Base-by-base conservation (phyloP, 2,113 vertebrate species). In the Nymphicus hollandicus region DNA sequence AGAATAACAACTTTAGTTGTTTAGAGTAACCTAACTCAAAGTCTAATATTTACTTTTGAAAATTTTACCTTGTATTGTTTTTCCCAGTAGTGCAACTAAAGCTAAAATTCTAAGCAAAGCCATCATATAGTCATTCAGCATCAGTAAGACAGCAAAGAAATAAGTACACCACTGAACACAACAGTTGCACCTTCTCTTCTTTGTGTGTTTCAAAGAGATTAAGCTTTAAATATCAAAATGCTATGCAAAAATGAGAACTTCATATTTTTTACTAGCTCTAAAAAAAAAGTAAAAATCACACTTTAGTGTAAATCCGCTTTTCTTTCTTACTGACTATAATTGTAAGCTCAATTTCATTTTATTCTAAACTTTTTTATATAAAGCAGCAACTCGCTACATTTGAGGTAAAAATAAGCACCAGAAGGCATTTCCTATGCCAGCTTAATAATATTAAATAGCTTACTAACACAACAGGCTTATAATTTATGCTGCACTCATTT, bases 211-310 rank as follows among this genome's bases (percentile, higher is more conserved):
- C 15, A 70, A 33, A 39, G 25, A 47, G 3, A 55, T 25, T 35
- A 60, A 33, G 23, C 37, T 47, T 76, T 10, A 49, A 28, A 44
- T 70, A 6, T 64, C 18, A 68, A 61, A 86, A 64, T 19, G 31
- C 24, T 46, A 39, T 35, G 20, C 25, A 76, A 86, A 64, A 47
- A 41, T 20, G 11, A 74, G 6, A 47, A 8, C 18, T 53, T 61
- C 2, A 5, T 55, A 33, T 27, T 73, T 88, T 78, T 68, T 27
- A 68, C 23, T 25, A 70, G 41, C 35, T 81, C 11, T 37, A 56
- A 23, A 4, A n/a, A 50, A 39, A 39, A 39, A 39, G 11, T 11
- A 39, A 39, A 39, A 43, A 23, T 10, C 6, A 11, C 0, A 1
- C 3, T 31, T 6, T 9, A 43, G 24, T 31, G 7, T 43, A 68